Evolutionary conservation across 1,140 invertebrate species (phyloP), one percentile per base, ranked within the genome.

Genomic region (Nasonia giraulti): DNA sequence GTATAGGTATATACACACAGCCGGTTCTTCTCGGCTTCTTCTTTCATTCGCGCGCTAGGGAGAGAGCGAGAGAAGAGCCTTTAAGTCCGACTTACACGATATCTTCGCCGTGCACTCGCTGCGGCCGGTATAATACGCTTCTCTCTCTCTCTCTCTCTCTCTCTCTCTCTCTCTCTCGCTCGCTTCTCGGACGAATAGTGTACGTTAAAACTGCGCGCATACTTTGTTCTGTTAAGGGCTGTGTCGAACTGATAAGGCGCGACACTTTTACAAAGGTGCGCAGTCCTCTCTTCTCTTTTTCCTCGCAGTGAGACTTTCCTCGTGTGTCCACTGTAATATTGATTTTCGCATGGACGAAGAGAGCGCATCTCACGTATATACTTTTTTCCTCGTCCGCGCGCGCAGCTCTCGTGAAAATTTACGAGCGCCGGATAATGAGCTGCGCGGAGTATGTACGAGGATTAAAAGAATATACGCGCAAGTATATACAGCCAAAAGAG

Each of bases 71-170:
- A 82, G 74, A 37, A 77, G 31, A 78, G 82, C 80, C 87, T 88
- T 91, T 91, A 91, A 92, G 88, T 91, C 88, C 88, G 89, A 89
- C 91, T 92, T 92, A 91, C 90, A 92, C 90, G 90, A 90, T 92
- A 92, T 92, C 92, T 91, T 87, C 86, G 80, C 89, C 87, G 89
- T 89, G 89, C 91, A 91, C 89, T 92, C 91, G 81, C 55, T 62
- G 55, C 85, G 87, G 33, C 44, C 74, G 74, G 37, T 50, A 83
- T 76, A 83, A 83, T 77, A 77, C 81, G 50, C 50, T 27, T 27
- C 27, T 27, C 27, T 84, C 86, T 85, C 88, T 88, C 87, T 84
- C 87, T 83, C 84, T 74, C 68, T 74, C 82, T 86, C 83, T 91
- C 89, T 88, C 89, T 90, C 90, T 91, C 85, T 84, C 87, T 83